A percentile compares a stretch with the other conserved stretches of the same genome.
Conservation (phyloP, 1,140 invertebrate genomes). For the Drosophila albomicans region DNA sequence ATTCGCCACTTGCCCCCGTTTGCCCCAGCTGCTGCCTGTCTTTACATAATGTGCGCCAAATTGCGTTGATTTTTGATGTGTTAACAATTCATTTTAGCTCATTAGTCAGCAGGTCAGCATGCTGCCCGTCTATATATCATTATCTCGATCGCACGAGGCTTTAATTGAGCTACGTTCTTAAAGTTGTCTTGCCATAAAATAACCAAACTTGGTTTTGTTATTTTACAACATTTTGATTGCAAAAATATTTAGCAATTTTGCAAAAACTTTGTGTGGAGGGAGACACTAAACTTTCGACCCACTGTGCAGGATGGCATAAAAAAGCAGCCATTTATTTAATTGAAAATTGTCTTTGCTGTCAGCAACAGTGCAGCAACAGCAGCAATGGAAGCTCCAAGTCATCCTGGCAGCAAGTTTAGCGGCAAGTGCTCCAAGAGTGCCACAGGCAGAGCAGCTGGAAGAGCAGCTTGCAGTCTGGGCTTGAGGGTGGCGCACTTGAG, state of each 20-base stretch:
- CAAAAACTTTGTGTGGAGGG: constrained; percentile 1
- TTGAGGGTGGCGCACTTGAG: constrained; percentile 53
- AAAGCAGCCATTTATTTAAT: constrained; percentile 79
- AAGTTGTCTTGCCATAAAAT: not conserved
- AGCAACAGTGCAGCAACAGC: constrained; percentile 50
- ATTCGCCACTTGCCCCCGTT: not conserved
- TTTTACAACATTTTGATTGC: constrained; percentile 31
- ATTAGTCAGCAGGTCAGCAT: constrained; percentile 77
- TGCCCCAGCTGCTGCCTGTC: constrained; percentile 15
- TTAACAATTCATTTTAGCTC: constrained; percentile 81
- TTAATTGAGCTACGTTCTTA: constrained; percentile 41
- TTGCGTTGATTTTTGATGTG: constrained; percentile 83
- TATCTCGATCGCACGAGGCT: constrained; percentile 55
- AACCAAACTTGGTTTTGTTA: too few species aligned
- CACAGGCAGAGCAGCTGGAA: not conserved
- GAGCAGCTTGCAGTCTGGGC: constrained; percentile 17
- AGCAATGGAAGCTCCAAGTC: constrained; percentile 16
- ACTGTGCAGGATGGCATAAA: constrained; percentile 63
- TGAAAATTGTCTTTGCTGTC: constrained; percentile 80
- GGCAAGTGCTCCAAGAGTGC: constrained; percentile 45
- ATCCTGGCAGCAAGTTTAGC: constrained; percentile 44
- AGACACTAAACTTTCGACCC: constrained; percentile 27
- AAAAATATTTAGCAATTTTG: constrained; percentile 54
- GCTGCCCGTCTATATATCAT: constrained; percentile 69
- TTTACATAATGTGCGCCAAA: constrained; percentile 80